Percentiles rank a stretch among this genome's conserved stretches.
Evolutionary conservation across 2,888 invertebrate species (phyloP).

Genomic region (Aethes cnicana): DNA sequence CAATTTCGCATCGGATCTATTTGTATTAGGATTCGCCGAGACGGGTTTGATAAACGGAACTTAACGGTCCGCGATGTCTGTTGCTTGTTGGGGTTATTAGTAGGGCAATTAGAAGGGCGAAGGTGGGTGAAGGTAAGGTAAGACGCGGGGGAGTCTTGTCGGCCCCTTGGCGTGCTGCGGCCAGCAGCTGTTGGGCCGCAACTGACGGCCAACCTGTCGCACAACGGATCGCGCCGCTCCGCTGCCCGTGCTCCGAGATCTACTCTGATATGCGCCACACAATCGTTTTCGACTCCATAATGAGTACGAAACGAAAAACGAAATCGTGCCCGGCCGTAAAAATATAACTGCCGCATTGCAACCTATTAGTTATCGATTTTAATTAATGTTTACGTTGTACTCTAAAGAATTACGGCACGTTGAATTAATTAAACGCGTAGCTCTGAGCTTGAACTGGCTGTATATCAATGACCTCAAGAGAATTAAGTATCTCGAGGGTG

Average conservation of each 20-base stretch:
- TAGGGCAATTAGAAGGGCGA: constrained; percentile 62
- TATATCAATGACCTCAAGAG: constrained; percentile 54
- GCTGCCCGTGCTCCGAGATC: constrained; percentile 66
- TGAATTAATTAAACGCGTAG: constrained; percentile 46
- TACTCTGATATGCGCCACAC: constrained; percentile 62
- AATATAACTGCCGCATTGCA: constrained; percentile 13
- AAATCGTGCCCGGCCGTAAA: constrained; percentile 9
- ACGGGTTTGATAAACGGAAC: constrained; percentile 77
- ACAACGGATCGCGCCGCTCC: constrained; percentile 76
- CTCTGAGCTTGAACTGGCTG: constrained; percentile 43
- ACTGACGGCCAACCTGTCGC: constrained; percentile 80
- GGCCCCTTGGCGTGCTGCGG: constrained; percentile 52
- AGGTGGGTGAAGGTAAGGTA: constrained; percentile 41
- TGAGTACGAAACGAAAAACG: constrained; percentile 41
- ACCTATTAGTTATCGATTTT: constrained; percentile 5
- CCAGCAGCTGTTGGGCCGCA: constrained; percentile 71
- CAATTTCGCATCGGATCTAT: constrained; percentile 59
- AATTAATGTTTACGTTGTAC: constrained; percentile 18
- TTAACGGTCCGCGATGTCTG: constrained; percentile 75
- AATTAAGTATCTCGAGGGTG: constrained; percentile 45
- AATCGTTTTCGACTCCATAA: constrained; percentile 65
- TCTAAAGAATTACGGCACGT: constrained; percentile 17
- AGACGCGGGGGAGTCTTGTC: constrained; percentile 75
- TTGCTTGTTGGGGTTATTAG: constrained; percentile 55
- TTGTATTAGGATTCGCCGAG: constrained; percentile 55